A percentile compares a stretch with the other conserved stretches of the same genome.
phyloP scores from a whole-genome alignment of 2,888 invertebrate genomes.

The Hyppa rectilinea region DNA sequence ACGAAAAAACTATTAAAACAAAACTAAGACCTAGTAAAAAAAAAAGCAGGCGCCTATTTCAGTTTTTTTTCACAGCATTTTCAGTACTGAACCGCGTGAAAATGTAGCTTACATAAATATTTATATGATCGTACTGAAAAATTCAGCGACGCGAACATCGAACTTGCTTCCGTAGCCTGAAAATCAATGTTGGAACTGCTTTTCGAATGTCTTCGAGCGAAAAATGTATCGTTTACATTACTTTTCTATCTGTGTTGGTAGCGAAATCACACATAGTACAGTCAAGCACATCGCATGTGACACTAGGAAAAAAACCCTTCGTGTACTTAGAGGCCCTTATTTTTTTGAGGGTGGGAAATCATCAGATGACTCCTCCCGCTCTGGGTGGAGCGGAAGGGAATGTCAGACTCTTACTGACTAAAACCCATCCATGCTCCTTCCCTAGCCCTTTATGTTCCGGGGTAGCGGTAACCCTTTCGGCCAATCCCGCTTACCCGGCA shows the following conservation, averaged over 20 bases:
- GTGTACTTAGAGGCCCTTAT: too few species aligned
- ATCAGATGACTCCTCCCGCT: too few species aligned
- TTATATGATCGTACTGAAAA: constrained; percentile 61
- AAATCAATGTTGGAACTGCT: constrained; percentile 58
- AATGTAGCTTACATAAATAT: constrained; percentile 54
- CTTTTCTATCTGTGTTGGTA: constrained; percentile 15
- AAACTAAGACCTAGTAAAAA: not conserved
- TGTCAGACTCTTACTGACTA: too few species aligned
- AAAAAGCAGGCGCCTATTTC: constrained; percentile 6
- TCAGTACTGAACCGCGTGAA: constrained; percentile 29
- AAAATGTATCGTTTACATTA: constrained; percentile 42
- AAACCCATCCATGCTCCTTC: too few species aligned
- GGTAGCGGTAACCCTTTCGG: too few species aligned
- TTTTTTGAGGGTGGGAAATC: too few species aligned
- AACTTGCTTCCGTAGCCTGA: constrained; percentile 52
- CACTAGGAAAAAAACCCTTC: not conserved
- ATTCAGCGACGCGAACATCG: constrained; percentile 59
- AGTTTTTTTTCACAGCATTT: constrained; percentile 28
- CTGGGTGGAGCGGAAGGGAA: too few species aligned
- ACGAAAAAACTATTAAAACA: not conserved
- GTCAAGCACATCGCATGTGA: too few species aligned
- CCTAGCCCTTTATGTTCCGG: too few species aligned
- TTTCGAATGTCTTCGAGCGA: constrained; percentile 43
- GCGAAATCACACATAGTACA: not conserved
- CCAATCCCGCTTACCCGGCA: too few species aligned